A percentile compares a stretch with the other conserved stretches of the same genome.
These are phyloP conservation scores for Punctoribates punctum DNA, from an alignment of 2,888 invertebrate species.

Conservation along the genomic window DNA sequence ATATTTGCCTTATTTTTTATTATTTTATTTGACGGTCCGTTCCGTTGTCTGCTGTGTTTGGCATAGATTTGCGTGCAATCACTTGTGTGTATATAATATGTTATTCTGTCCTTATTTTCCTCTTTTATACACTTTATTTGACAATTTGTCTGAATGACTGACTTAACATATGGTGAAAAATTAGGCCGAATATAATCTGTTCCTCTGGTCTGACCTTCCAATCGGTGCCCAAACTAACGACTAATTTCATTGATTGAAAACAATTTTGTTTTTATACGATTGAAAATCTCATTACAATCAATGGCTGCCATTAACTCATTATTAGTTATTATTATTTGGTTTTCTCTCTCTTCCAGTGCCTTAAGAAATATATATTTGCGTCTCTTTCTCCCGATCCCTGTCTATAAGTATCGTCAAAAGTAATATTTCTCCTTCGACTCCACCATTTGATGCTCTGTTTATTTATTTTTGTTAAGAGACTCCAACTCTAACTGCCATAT, in stretches of 20 bases:
- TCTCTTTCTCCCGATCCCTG: not conserved
- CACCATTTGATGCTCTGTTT: not conserved
- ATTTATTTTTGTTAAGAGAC: constrained; percentile 33
- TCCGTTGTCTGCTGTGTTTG: constrained; percentile 1
- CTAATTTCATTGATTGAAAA: constrained; percentile 7
- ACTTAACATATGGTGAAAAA: constrained; percentile 27
- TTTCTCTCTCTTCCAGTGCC: not conserved
- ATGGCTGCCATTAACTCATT: not conserved
- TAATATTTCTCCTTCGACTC: constrained; percentile 9
- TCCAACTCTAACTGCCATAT: constrained; percentile 13
- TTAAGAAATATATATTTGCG: not conserved
- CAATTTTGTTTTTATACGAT: not conserved
- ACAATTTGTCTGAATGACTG: constrained; percentile 16
- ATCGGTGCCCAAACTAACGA: not conserved
- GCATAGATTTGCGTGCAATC: constrained; percentile 36
- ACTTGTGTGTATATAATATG: not conserved
- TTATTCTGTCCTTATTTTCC: constrained; percentile 21
- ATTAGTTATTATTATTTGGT: not conserved
- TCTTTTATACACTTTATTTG: constrained; percentile 24
- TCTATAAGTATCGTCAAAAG: not conserved
- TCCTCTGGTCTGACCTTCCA: not conserved
- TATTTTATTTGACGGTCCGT: constrained; percentile 19
- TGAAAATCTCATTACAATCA: constrained; percentile 6
- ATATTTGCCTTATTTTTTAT: constrained; percentile 14
- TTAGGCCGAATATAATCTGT: constrained; percentile 1